These are phyloP conservation scores for Microcebus tavaratra DNA, from an alignment of 2,113 vertebrate genomes.

Conservation along the genomic window DNA sequence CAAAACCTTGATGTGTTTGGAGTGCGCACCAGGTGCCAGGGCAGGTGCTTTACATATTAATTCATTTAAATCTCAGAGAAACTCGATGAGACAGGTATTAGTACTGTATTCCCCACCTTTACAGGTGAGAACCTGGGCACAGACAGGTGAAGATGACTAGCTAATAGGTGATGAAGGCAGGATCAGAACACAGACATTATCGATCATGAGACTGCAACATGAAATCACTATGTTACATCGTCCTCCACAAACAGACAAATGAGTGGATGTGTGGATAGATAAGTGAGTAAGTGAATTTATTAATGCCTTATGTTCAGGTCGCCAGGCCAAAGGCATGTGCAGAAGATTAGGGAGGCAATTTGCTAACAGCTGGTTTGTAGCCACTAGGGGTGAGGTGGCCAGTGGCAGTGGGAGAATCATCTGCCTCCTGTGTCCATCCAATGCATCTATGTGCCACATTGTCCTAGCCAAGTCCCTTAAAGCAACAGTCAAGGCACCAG, in stretches of 20 bases:
- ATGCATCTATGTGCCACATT: rapidly evolving
- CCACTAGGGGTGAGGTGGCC: not conserved
- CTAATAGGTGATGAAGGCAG: not conserved
- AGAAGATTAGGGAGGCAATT: not conserved
- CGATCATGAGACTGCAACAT: no score
- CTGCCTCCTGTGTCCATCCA: not conserved
- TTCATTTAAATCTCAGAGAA: not conserved
- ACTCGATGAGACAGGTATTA: not conserved
- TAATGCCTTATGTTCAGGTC: not conserved
- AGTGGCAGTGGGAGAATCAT: rapidly evolving
- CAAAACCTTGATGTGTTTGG: not conserved
- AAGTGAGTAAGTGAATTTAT: not conserved
- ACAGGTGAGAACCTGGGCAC: not conserved
- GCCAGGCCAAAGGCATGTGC: not conserved
- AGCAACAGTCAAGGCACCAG: not conserved
- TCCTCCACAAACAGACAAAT: not conserved
- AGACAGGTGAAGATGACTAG: not conserved
- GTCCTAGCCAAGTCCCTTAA: not conserved
- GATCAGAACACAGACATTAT: not conserved
- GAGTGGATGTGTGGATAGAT: not conserved
- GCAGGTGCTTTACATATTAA: not conserved
- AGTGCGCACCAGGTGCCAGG: not conserved
- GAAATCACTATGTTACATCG: not conserved
- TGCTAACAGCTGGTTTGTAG: not conserved
- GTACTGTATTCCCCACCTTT: not conserved